Base-by-base conservation (phyloP, 2,113 vertebrate genomes). In the Pelobates fuscus region DNA sequence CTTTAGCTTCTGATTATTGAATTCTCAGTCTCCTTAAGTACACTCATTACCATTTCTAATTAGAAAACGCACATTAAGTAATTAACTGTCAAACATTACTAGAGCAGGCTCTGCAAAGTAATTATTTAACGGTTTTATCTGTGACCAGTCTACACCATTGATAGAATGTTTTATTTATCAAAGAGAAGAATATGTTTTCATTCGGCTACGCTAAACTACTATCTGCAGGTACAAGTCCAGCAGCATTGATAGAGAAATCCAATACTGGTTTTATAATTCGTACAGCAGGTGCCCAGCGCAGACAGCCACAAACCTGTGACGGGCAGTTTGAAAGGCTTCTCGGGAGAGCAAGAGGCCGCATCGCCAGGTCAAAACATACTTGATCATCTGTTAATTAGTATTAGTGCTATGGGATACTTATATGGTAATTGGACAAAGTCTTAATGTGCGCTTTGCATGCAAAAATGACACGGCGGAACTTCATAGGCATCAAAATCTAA, bases 11-110 rank as follows among this genome's bases (percentile, higher is more conserved):
- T 46, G 26, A 60, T 29, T 23, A 23, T 32, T 8, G 24, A 60
- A n/a, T 49, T 61, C 58, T 44, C 41, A 2, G 10, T 7, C 8
- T 21, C 25, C 41, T 62, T 43, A 71, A 43, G 58, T 29, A 23
- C 26, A 4, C 43, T 63, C 70, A 73, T 57, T 66, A 43, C 32
- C 29, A 44, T 66, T 57, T 66, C 52, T 43, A 74, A 74, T 74
- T 66, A 74, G 15, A 66, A 66, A 25, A 66, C 46, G 49, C 25
- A 41, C 27, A 74, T 66, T 63, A 73, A 55, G 70, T 74, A 74
- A 74, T 66, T 65, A 74, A 58, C 62, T 65, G 62, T 66, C 71
- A 71, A 49, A 49, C 12, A 12, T 17, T 12, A 60, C 60, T 15
- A 43, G 27, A 29, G 70, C 20, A 62, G 41, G 25, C 17, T 20